A percentile compares a stretch with the other conserved stretches of the same genome.
Conservation (phyloP, 2,888 invertebrate genomes). For the Stenotaenia linearis region DNA sequence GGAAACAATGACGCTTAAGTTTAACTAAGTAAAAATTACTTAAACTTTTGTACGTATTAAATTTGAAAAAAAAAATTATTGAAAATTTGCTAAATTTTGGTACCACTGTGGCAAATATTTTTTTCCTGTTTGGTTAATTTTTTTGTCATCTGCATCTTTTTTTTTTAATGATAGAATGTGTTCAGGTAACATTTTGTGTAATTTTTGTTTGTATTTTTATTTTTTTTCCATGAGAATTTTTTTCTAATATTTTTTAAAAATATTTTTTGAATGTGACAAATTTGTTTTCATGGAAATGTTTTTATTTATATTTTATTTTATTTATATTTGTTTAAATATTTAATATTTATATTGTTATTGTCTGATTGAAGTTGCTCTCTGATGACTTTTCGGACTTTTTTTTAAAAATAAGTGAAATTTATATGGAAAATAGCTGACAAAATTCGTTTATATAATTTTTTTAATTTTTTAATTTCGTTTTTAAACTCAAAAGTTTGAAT, state of each 20-base stretch:
- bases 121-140: conserved; percentile 1
- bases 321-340: neutral
- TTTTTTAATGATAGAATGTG: neutral
- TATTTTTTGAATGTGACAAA: neutral
- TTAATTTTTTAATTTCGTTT: neutral
- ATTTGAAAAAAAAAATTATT: neutral
- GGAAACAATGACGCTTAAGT: neutral
- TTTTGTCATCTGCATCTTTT: neutral
- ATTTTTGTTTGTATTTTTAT: neutral
- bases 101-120: conserved; percentile 33
- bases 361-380: neutral
- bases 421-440: neutral
- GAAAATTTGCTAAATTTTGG: conserved; percentile 2
- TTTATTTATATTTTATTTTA: neutral
- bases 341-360: neutral
- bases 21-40: no score
- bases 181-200: neutral
- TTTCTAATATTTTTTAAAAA: neutral
- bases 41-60: neutral
- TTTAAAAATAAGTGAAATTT: neutral
- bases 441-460: neutral
- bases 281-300: neutral
- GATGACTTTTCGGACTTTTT: neutral
- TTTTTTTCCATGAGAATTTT: neutral
- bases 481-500: neutral